phyloP scores from a whole-genome alignment of 2,797 vertebrate species.

The Rhincodon typus region DNA sequence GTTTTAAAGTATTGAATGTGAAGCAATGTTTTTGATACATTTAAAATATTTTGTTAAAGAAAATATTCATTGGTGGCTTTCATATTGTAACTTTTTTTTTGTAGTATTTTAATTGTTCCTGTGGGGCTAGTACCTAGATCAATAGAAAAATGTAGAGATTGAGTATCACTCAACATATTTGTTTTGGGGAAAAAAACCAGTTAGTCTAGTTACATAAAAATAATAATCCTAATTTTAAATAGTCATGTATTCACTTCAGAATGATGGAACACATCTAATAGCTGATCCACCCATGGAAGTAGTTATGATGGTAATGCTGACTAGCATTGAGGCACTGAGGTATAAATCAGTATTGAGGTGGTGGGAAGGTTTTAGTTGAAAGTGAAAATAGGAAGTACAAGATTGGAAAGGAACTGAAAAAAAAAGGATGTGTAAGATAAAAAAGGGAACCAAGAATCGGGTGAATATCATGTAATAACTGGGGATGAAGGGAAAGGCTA shows the following conservation, averaged over 20 bases:
- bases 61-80: slow-evolving; percentile 46
- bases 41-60: slow-evolving; percentile 41
- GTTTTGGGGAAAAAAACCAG: background rate
- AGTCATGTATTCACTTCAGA: background rate
- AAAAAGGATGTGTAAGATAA: background rate
- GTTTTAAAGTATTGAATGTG: background rate
- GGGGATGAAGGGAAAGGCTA: background rate
- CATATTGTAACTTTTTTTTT: background rate
- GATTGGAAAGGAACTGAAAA: background rate
- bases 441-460: background rate
- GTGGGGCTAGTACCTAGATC: background rate
- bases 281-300: background rate
- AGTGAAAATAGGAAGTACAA: background rate
- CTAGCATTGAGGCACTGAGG: background rate
- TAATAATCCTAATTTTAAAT: background rate
- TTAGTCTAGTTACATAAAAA: background rate
- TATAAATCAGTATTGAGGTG: background rate
- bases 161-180: background rate
- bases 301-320: background rate
- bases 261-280: background rate
- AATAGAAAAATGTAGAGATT: background rate
- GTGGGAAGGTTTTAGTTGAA: background rate
- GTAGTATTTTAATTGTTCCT: background rate
- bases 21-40: background rate
- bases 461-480: background rate